phyloP scores from a whole-genome alignment of 2,797 vertebrate genomes.

The Tragelaphus oryx region DNA sequence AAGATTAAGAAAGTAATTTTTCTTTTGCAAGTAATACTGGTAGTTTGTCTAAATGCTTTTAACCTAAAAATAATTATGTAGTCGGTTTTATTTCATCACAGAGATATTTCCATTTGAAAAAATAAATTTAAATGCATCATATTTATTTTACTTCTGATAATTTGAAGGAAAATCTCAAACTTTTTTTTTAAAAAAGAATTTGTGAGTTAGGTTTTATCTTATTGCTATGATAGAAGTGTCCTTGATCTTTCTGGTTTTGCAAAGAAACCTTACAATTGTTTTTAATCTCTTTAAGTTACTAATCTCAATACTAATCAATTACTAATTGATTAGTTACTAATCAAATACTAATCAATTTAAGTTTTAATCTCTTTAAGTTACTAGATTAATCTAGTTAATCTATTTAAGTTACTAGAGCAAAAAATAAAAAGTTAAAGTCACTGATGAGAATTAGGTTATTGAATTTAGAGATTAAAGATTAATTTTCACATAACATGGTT shows the following conservation, averaged over 20 bases:
- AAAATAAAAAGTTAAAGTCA: background rate
- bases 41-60: too few relatives aligned
- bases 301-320: background rate
- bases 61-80: conserved; percentile 9
- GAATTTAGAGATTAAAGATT: background rate
- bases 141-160: background rate
- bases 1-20: too few relatives aligned
- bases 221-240: background rate
- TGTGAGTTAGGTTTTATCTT: background rate
- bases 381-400: background rate
- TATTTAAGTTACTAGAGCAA: background rate
- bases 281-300: background rate
- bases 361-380: background rate
- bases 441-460: background rate
- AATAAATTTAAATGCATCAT: background rate
- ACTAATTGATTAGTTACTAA: background rate
- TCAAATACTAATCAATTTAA: background rate
- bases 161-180: background rate
- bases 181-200: conserved; percentile 7
- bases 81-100: conserved; percentile 10
- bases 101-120: conserved; percentile 3
- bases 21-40: too few relatives aligned
- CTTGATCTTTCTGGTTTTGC: conserved; percentile 23
- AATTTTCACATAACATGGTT: background rate
- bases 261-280: background rate